Conservation (phyloP, 2,888 invertebrate genomes). For the Orthosia incerta region DNA sequence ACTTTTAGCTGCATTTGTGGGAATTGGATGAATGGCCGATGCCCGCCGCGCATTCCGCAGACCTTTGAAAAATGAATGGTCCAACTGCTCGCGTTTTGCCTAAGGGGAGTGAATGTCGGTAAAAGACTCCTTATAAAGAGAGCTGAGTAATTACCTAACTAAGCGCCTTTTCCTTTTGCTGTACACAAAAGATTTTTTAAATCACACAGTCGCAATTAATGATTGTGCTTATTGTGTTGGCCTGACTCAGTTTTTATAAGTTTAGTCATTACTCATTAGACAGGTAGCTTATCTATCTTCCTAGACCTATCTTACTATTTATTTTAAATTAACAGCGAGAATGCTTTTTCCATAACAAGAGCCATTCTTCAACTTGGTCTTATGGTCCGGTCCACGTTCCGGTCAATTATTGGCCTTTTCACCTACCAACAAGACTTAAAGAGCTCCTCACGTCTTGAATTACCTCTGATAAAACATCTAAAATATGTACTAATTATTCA, state of each 20-base stretch:
- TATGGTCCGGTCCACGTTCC: no score
- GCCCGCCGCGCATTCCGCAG: slow-evolving; percentile 44
- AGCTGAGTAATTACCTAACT: slow-evolving; percentile 9
- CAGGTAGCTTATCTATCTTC: no score
- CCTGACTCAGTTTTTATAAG: not conserved
- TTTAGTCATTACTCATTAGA: no score
- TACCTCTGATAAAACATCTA: not conserved
- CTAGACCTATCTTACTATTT: no score
- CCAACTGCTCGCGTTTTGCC: slow-evolving; percentile 27
- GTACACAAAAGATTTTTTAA: not conserved
- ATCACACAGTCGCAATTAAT: no score
- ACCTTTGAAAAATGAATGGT: slow-evolving; percentile 31
- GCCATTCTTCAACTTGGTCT: not conserved
- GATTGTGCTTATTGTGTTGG: not conserved
- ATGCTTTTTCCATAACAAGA: not conserved
- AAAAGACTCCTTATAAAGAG: slow-evolving; percentile 11
- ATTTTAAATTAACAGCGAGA: no score
- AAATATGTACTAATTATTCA: slow-evolving; percentile 10
- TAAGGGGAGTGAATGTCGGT: slow-evolving; percentile 16
- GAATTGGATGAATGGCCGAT: slow-evolving; percentile 63
- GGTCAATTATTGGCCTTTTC: no score
- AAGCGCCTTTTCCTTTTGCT: not conserved
- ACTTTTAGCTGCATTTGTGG: slow-evolving; percentile 71
- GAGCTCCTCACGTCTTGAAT: not conserved
- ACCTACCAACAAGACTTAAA: not conserved